A percentile compares a stretch with the other conserved stretches of the same genome.
phyloP scores from a whole-genome alignment of 1,140 invertebrate species.

The Pygmarrhopalites habei region DNA sequence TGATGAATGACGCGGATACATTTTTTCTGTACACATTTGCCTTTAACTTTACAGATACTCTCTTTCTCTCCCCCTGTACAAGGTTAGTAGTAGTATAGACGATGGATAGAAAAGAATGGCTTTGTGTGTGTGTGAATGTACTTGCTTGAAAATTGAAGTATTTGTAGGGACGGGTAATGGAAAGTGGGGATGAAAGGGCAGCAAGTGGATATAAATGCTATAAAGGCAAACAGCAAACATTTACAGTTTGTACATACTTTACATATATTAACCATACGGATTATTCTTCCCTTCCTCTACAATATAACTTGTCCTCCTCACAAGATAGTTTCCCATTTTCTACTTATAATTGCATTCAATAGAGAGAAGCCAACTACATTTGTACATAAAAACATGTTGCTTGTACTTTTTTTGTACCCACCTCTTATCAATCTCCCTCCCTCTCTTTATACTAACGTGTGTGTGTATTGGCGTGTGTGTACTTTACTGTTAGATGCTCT shows the following conservation, averaged over 20 bases:
- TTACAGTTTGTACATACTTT: conserved; percentile 10
- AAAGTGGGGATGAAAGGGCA: conserved; percentile 37
- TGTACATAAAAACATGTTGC: too few species aligned
- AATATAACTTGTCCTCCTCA: neutral
- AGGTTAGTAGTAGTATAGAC: too few species aligned
- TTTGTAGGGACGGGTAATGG: conserved; percentile 36
- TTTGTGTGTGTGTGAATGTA: conserved; percentile 28
- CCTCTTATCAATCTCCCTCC: too few species aligned
- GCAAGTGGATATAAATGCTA: conserved; percentile 35
- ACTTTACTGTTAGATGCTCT: too few species aligned
- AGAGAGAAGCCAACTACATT: too few species aligned
- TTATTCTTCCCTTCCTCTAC: neutral
- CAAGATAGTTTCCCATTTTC: neutral
- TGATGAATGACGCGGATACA: conserved; percentile 11
- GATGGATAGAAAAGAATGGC: conserved; percentile 11
- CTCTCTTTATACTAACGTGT: too few species aligned
- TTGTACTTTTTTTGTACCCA: too few species aligned
- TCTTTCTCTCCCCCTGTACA: too few species aligned
- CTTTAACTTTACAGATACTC: too few species aligned
- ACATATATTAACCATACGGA: neutral
- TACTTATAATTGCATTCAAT: neutral
- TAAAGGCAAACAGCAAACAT: conserved; percentile 30
- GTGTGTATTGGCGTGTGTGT: too few species aligned
- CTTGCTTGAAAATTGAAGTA: conserved; percentile 36
- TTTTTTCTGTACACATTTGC: conserved; percentile 24